Conservation (phyloP, 2,113 vertebrate genomes). For the Maccullochella peelii region DNA sequence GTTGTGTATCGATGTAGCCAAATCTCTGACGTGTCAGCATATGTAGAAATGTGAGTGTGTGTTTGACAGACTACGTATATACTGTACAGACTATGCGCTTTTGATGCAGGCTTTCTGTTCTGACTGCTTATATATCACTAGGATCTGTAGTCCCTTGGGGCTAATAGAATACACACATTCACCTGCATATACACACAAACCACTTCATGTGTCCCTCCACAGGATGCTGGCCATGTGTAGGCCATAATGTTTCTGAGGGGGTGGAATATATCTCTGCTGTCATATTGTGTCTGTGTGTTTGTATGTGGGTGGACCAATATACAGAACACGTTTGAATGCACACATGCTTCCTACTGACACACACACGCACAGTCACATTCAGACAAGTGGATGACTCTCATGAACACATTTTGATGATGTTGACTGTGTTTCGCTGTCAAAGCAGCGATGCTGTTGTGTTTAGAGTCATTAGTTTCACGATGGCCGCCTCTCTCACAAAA, state of each 20-base stretch:
- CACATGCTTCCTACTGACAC: background rate
- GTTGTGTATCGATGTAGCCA: background rate
- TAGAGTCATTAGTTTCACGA: conserved; percentile 46
- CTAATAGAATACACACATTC: background rate
- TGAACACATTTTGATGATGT: conserved; percentile 17
- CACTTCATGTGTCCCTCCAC: conserved; percentile 8
- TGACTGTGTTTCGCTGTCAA: background rate
- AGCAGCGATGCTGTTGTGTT: conserved; percentile 18
- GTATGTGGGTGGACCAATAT: background rate
- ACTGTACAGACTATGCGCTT: background rate
- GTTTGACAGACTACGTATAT: background rate
- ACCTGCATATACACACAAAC: conserved; percentile 7
- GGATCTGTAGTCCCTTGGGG: conserved; percentile 3
- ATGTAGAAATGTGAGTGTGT: conserved; percentile 14
- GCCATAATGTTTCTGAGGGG: conserved; percentile 7
- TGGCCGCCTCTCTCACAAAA: conserved; percentile 38
- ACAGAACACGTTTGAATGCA: background rate
- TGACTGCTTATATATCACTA: conserved; percentile 8
- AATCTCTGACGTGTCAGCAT: background rate
- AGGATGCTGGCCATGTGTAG: conserved; percentile 15
- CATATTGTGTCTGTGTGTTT: background rate
- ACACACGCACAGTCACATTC: background rate
- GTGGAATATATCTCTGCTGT: conserved; percentile 16
- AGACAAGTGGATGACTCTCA: conserved; percentile 30
- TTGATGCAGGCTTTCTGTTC: background rate